Base-by-base conservation (phyloP, 1,140 invertebrate species). In the Pseudomyrmex dendroicus region DNA sequence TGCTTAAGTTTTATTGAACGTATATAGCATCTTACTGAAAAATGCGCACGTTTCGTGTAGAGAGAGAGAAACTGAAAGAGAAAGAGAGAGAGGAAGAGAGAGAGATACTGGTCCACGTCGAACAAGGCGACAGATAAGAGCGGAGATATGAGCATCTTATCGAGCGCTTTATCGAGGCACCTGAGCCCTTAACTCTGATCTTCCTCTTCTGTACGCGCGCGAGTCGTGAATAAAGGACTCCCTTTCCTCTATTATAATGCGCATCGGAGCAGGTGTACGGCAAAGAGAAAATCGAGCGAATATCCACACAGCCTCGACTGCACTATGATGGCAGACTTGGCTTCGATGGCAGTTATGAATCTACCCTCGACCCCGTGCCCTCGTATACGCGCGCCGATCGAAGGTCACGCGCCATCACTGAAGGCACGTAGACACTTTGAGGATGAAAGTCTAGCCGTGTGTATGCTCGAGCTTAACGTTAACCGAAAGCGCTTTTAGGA, bases 91-190 rank as follows among this genome's bases (percentile, higher is more conserved):
- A 35, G 35, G 35, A 35, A 35, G 35, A 35, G 4, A 35, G 35
- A 35, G 35, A 35, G 35, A 35, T 35, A 35, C 35, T 35, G 35
- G 35, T 35, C 35, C 20, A n/a, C 73, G 13, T 78, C 35, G 73
- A 73, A 56, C 70, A 9, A 35, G 50, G 25, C 72, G 77, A 86
- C 77, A 77, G 64, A 77, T 46, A 66, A 13, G 52, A 20, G 20
- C 10, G 13, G 46, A 76, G 61, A 86, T 82, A 67, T 76, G 63
- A 72, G 80, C 35, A 22, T 48, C 64, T 77, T 85, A 86, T 85
- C 83, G 82, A 80, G 48, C 72, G 76, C 77, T 88, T 68, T 85
- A 85, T 87, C 85, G 61, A 44, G 54, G 46, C 83, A 88, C 83
- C 85, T 85, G 87, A 89, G 85, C 73, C 77, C 77, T 74, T 83